phyloP scores from a whole-genome alignment of 2,797 vertebrate genomes.

The Esox lucius region DNA sequence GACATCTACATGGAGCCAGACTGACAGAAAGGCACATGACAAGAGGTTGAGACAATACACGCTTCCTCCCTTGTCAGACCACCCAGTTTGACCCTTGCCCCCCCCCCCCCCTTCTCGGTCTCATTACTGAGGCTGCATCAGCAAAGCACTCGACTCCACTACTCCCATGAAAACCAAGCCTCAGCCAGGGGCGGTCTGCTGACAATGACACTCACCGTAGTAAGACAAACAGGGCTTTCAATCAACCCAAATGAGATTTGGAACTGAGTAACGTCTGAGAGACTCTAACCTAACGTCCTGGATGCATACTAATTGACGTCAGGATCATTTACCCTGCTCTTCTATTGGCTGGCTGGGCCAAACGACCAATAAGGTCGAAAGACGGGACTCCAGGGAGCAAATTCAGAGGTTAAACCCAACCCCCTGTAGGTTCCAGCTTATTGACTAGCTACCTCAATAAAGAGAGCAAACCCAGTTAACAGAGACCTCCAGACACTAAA shows the following conservation, averaged over 20 bases:
- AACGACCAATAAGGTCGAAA: conserved; percentile 33
- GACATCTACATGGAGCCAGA: background rate
- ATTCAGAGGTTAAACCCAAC: conserved; percentile 28
- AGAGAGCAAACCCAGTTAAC: background rate
- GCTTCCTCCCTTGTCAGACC: background rate
- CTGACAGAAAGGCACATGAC: conserved; percentile 3
- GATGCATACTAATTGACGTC: conserved; percentile 27
- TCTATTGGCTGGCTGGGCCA: conserved; percentile 23
- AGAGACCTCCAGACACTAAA: conserved; percentile 9
- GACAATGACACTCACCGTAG: background rate
- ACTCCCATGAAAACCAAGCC: background rate
- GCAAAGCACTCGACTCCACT: background rate
- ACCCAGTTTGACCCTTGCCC: conserved; percentile 1
- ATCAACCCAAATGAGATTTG: conserved; percentile 18
- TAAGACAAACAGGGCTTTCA: background rate
- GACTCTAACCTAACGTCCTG: conserved; percentile 30
- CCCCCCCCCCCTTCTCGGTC: conserved; percentile 2
- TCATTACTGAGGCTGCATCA: conserved; percentile 25
- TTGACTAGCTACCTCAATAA: conserved; percentile 10
- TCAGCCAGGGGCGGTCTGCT: background rate
- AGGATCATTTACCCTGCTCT: conserved; percentile 37
- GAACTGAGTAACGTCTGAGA: conserved; percentile 21
- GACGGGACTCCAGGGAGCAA: conserved; percentile 20
- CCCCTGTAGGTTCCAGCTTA: conserved; percentile 24
- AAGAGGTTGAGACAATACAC: background rate